Percentiles rank a stretch among this genome's conserved stretches.
phyloP scores from a whole-genome alignment of 2,888 invertebrate species.

The Laothoe populi region DNA sequence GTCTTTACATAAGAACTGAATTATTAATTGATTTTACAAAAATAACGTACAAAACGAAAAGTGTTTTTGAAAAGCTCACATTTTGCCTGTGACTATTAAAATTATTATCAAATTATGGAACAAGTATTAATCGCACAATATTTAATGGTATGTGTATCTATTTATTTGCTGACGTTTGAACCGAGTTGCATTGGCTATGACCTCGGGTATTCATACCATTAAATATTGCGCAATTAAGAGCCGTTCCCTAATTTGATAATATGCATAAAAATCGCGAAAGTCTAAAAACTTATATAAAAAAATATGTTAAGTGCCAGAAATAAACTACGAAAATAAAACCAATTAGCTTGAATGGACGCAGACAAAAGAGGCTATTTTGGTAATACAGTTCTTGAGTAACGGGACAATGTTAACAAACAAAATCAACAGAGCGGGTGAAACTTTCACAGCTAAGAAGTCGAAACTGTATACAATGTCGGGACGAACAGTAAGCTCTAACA shows the following conservation, averaged over 20 bases:
- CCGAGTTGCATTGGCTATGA: no score
- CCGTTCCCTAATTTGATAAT: no score
- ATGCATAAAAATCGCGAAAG: no score
- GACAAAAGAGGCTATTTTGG: slow-evolving; percentile 44
- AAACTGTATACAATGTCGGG: slow-evolving; percentile 75
- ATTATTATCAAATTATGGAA: no score
- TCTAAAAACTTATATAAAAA: not conserved
- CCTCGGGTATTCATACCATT: no score
- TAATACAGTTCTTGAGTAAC: slow-evolving; percentile 56
- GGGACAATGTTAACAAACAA: slow-evolving; percentile 72
- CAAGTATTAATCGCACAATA: no score
- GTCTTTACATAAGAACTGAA: no score
- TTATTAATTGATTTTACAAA: no score
- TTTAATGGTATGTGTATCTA: no score
- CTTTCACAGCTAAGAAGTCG: slow-evolving; percentile 76
- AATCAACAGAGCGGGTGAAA: slow-evolving; percentile 74
- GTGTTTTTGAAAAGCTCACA: not conserved
- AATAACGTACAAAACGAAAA: no score
- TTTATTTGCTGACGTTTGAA: no score
- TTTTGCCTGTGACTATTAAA: not conserved
- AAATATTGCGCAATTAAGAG: no score
- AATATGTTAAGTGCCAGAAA: not conserved
- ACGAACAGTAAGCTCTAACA: slow-evolving; percentile 72
- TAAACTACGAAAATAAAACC: slow-evolving; percentile 2
- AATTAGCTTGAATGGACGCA: slow-evolving; percentile 34